phyloP scores from a whole-genome alignment of 1,140 invertebrate genomes.

The Bombus pascuorum region DNA sequence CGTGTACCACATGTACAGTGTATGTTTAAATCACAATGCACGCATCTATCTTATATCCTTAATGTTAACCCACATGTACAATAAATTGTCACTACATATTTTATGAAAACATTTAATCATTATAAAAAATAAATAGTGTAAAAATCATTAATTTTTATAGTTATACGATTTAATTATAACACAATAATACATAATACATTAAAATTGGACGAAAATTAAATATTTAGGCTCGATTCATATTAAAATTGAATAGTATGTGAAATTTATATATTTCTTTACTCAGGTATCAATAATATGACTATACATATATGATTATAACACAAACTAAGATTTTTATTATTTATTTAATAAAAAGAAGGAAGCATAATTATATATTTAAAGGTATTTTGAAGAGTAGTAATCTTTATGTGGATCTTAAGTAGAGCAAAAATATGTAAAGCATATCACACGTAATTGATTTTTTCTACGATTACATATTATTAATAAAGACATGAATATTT shows the following conservation, averaged over 20 bases:
- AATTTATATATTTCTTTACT: background rate
- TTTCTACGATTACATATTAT: background rate
- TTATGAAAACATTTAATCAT: background rate
- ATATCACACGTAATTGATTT: slow-evolving; percentile 21
- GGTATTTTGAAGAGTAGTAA: background rate
- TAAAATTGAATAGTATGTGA: background rate
- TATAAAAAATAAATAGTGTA: background rate
- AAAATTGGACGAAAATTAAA: background rate
- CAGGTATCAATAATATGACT: background rate
- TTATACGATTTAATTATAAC: background rate
- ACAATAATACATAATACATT: background rate
- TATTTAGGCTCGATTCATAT: background rate
- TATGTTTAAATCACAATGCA: background rate
- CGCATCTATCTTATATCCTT: background rate
- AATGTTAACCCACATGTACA: background rate
- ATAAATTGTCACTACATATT: background rate
- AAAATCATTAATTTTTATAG: background rate
- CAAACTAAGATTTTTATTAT: background rate
- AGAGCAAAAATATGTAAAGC: background rate
- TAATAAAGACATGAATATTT: slow-evolving; percentile 1
- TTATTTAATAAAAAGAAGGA: background rate
- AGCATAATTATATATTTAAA: background rate
- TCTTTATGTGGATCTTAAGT: background rate
- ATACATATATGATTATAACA: background rate
- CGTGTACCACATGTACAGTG: background rate